phyloP scores from a whole-genome alignment of 2,797 vertebrate species.

The Lepus oiostolus region DNA sequence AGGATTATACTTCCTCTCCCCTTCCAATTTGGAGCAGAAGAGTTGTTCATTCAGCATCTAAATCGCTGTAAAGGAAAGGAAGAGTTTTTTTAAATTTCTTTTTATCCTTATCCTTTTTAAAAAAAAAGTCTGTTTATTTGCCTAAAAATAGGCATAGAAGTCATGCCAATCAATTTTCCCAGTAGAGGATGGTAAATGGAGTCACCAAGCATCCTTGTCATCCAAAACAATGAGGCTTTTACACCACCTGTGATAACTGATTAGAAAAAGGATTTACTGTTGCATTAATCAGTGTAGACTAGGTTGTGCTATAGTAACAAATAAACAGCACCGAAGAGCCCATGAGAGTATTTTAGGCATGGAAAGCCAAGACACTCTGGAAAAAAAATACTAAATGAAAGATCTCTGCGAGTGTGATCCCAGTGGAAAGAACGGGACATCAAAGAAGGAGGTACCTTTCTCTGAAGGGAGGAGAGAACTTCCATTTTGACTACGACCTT shows the following conservation, averaged over 20 bases:
- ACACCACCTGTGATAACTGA: too few relatives aligned
- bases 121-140: slow-evolving; percentile 30
- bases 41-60: background rate
- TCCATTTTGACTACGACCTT: too few relatives aligned
- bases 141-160: background rate
- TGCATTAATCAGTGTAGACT: background rate
- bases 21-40: slow-evolving; percentile 70
- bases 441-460: too few relatives aligned
- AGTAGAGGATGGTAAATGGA: background rate
- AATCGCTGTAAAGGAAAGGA: slow-evolving; percentile 43
- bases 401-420: too few relatives aligned
- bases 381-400: too few relatives aligned
- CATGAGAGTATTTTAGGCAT: too few relatives aligned
- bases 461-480: too few relatives aligned
- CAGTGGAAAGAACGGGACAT: too few relatives aligned
- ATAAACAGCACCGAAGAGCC: background rate
- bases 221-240: background rate
- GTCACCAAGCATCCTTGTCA: background rate
- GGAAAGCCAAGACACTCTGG: too few relatives aligned
- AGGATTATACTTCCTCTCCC: slow-evolving; percentile 1
- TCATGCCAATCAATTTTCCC: background rate
- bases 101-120: slow-evolving; percentile 7
- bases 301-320: background rate
- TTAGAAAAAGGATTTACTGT: background rate
- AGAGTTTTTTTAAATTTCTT: slow-evolving; percentile 36